Percentiles rank a stretch among this genome's conserved stretches.
Evolutionary conservation across 2,888 invertebrate species (phyloP).

Genomic region (Ornithoptera priamus): DNA sequence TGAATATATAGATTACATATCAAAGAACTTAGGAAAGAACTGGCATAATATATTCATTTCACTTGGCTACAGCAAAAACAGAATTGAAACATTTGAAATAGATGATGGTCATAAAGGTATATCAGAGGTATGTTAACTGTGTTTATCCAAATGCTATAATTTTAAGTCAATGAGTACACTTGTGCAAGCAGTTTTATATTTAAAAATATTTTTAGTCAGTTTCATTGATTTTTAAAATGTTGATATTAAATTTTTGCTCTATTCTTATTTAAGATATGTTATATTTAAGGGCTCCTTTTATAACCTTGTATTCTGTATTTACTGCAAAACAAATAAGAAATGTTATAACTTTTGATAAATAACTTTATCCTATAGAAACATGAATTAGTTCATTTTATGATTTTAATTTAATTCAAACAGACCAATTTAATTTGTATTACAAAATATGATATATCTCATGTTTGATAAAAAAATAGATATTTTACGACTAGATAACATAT

Average conservation of each 20-base stretch:
- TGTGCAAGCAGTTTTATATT: background rate
- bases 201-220: background rate
- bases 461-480: background rate
- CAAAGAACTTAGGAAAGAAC: slow-evolving; percentile 80
- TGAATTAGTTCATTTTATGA: background rate
- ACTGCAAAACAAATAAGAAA: too few relatives aligned
- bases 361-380: background rate
- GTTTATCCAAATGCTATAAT: background rate
- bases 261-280: too few relatives aligned
- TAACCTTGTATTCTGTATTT: too few relatives aligned
- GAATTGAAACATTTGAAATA: slow-evolving; percentile 80
- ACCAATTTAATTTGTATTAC: background rate
- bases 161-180: background rate
- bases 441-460: too few relatives aligned
- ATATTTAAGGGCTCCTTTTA: too few relatives aligned
- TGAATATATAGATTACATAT: slow-evolving; percentile 78
- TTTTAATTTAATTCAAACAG: background rate
- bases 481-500: background rate
- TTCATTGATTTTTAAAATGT: background rate
- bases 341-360: background rate
- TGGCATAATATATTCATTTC: slow-evolving; percentile 80
- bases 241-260: too few relatives aligned
- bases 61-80: slow-evolving; percentile 80
- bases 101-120: slow-evolving; percentile 70
- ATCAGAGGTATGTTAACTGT: slow-evolving; percentile 74